Evolutionary conservation across 2,113 vertebrate species (phyloP).

Genomic region (Odocoileus hemionus): DNA sequence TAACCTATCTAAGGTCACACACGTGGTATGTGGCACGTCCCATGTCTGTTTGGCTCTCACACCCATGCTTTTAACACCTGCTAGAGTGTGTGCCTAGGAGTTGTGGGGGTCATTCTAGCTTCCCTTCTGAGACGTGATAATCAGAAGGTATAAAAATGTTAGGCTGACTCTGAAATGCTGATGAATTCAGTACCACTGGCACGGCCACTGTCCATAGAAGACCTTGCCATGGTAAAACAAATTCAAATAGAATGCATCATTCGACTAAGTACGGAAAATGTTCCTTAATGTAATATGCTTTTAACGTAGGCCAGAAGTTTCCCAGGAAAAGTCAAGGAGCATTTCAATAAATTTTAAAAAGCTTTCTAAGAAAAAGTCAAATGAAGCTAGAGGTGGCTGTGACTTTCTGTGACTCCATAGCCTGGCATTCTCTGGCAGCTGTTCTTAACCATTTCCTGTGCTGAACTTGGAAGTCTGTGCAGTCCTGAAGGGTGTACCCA

Average conservation of each 20-base stretch:
- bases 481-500: accelerated
- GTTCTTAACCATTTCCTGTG: not conserved
- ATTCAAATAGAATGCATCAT: not conserved
- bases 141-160: not conserved
- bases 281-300: not conserved
- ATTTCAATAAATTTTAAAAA: not conserved
- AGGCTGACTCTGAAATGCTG: not conserved
- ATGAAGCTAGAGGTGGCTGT: not conserved
- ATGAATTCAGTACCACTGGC: not conserved
- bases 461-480: not conserved
- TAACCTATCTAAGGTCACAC: not conserved
- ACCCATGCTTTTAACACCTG: not conserved
- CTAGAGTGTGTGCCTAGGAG: not conserved
- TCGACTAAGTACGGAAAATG: not conserved
- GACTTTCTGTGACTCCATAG: not conserved
- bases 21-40: not conserved
- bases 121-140: not conserved
- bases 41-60: not conserved
- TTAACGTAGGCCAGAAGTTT: not conserved
- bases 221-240: not conserved
- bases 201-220: not conserved
- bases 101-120: not conserved
- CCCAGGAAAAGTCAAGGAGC: not conserved
- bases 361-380: not conserved
- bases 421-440: not conserved